Percentiles rank a stretch among this genome's conserved stretches.
phyloP scores from a whole-genome alignment of 2,797 vertebrate genomes.

The Sylvilagus floridanus region DNA sequence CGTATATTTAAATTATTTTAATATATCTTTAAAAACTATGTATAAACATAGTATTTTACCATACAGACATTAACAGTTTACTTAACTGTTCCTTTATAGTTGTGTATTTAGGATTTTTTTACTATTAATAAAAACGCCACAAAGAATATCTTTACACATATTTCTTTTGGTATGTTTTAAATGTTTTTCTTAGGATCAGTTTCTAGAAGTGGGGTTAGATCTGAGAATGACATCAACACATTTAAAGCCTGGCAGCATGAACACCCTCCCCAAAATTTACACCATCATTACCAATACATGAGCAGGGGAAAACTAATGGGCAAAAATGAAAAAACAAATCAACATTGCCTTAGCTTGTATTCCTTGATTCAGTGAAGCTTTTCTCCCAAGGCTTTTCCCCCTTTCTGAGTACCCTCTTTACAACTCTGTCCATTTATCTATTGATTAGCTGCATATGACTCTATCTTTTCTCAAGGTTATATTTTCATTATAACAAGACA shows the following conservation, averaged over 20 bases:
- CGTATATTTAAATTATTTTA: conserved; percentile 25
- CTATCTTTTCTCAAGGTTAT: neutral
- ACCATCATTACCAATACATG: neutral
- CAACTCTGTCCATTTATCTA: neutral
- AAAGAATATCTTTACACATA: neutral
- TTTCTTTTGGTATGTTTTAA: conserved; percentile 20
- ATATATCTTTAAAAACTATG: conserved; percentile 2
- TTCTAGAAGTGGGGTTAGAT: neutral
- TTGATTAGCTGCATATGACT: neutral
- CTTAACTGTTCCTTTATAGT: conserved; percentile 17
- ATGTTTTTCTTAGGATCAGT: neutral
- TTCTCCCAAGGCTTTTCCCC: neutral
- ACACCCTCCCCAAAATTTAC: neutral
- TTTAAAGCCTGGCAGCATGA: neutral
- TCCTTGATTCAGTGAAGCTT: neutral
- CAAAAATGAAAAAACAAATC: neutral
- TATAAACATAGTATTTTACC: conserved; percentile 42
- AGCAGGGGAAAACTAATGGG: neutral
- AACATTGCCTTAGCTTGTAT: neutral
- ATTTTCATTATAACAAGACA: neutral
- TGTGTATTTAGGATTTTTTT: neutral
- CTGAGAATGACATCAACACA: neutral
- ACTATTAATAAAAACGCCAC: neutral
- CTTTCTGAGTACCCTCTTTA: neutral
- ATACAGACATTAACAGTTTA: conserved; percentile 32